These are phyloP conservation scores for Junonia oenone DNA, from an alignment of 2,888 invertebrate genomes.

Conservation along the genomic window DNA sequence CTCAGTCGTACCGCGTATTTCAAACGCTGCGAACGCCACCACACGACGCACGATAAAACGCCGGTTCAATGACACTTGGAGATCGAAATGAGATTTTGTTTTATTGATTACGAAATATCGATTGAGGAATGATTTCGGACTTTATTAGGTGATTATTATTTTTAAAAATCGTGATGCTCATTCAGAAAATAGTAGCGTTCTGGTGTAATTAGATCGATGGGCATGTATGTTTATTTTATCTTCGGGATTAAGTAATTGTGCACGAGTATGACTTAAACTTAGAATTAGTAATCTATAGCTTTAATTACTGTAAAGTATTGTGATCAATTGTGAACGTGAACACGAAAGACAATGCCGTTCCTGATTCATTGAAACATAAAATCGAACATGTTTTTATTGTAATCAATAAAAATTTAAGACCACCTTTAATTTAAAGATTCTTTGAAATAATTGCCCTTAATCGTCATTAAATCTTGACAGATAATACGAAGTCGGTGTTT, in stretches of 20 bases:
- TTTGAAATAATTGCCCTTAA: slow-evolving; percentile 22
- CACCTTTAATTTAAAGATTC: slow-evolving; percentile 20
- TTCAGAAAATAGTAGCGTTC: slow-evolving; percentile 1
- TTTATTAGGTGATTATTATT: slow-evolving; percentile 29
- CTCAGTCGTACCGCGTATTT: slow-evolving; percentile 63
- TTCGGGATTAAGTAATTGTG: not conserved
- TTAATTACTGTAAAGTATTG: too few relatives aligned
- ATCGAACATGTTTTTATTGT: slow-evolving; percentile 6
- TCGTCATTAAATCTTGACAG: slow-evolving; percentile 19
- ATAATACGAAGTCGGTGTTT: slow-evolving; percentile 22
- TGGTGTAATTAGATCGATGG: not conserved
- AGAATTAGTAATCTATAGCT: too few relatives aligned
- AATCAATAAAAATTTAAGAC: slow-evolving; percentile 22
- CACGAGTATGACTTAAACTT: too few relatives aligned
- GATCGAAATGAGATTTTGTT: slow-evolving; percentile 26
- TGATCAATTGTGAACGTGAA: not conserved
- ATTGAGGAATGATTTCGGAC: slow-evolving; percentile 21
- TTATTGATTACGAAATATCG: slow-evolving; percentile 21
- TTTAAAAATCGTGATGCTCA: slow-evolving; percentile 5
- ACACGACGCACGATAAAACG: slow-evolving; percentile 16
- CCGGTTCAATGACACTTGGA: slow-evolving; percentile 31
- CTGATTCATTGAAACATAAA: slow-evolving; percentile 11
- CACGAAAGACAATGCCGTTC: not conserved
- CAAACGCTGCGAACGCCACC: slow-evolving; percentile 45
- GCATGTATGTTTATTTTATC: not conserved